These are phyloP conservation scores for Gambusia yucatana DNA, from an alignment of 2,797 vertebrate genomes.

Conservation along the genomic window DNA sequence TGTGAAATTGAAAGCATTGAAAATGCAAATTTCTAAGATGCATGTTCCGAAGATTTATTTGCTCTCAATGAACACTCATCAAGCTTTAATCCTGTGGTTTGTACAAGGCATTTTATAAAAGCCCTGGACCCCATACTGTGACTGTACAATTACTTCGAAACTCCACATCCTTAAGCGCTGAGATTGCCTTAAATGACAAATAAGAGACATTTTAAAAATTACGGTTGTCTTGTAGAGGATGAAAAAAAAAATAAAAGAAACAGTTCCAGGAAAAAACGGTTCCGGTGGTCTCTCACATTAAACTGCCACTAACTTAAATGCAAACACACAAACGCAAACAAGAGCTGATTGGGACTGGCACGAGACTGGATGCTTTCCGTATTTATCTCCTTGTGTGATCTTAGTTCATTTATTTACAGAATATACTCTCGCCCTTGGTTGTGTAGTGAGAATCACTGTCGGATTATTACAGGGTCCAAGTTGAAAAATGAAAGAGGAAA, in stretches of 20 bases:
- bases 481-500: slow-evolving; percentile 35
- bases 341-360: slow-evolving; percentile 62
- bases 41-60: slow-evolving; percentile 61
- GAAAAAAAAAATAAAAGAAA: slow-evolving; percentile 40
- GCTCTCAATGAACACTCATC: slow-evolving; percentile 56
- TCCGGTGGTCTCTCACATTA: slow-evolving; percentile 72
- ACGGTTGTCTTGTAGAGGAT: slow-evolving; percentile 27
- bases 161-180: slow-evolving; percentile 63
- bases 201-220: slow-evolving; percentile 57
- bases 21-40: slow-evolving; percentile 44
- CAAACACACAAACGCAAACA: slow-evolving; percentile 70
- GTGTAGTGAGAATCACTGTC: slow-evolving; percentile 33
- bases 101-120: slow-evolving; percentile 47
- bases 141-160: slow-evolving; percentile 43
- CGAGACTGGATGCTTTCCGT: slow-evolving; percentile 41
- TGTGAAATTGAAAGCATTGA: slow-evolving; percentile 35
- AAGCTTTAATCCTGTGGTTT: slow-evolving; percentile 58
- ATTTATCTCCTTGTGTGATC: slow-evolving; percentile 45
- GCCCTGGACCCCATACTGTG: slow-evolving; percentile 50
- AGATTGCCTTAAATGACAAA: slow-evolving; percentile 64
- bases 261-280: slow-evolving; percentile 61
- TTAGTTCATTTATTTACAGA: slow-evolving; percentile 54
- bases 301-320: slow-evolving; percentile 57
- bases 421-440: slow-evolving; percentile 52
- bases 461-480: slow-evolving; percentile 39